Percentiles rank a stretch among this genome's conserved stretches.
These are phyloP conservation scores for Drosophila lacicola DNA, from an alignment of 2,888 invertebrate genomes.

Conservation along the genomic window DNA sequence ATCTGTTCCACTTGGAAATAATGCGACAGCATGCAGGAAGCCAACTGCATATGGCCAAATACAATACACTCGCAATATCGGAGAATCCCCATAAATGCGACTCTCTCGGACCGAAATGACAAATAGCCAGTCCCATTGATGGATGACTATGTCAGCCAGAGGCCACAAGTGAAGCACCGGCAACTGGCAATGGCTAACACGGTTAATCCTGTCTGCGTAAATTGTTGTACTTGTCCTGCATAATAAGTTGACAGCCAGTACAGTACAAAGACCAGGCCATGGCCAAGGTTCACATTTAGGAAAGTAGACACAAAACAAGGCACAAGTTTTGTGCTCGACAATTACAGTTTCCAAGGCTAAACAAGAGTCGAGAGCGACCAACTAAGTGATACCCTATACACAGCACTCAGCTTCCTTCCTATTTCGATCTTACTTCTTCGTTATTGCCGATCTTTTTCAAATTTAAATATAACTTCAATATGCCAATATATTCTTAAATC, in stretches of 20 bases:
- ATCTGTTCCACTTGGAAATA: constrained; percentile 21
- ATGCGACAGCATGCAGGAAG: not conserved
- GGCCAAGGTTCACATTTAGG: not conserved
- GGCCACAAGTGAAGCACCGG: constrained; percentile 22
- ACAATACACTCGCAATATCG: too few species aligned
- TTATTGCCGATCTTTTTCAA: too few species aligned
- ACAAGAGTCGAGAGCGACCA: too few species aligned
- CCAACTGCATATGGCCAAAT: not conserved
- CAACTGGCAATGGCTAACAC: constrained; percentile 28
- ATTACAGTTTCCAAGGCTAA: too few species aligned
- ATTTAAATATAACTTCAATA: too few species aligned
- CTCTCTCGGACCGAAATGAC: not conserved
- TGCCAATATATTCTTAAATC: too few species aligned
- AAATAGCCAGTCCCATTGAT: not conserved
- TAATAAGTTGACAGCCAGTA: constrained; percentile 34
- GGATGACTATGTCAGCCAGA: constrained; percentile 15
- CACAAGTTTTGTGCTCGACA: too few species aligned
- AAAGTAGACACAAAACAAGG: not conserved
- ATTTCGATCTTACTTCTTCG: too few species aligned
- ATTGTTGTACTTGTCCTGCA: constrained; percentile 43
- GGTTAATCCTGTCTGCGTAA: constrained; percentile 59
- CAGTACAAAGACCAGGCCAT: not conserved
- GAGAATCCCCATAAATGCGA: not conserved
- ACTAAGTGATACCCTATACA: too few species aligned
- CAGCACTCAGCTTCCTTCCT: too few species aligned